Evolutionary conservation across 2,797 vertebrate genomes (phyloP).

Genomic region (Spizella passerina): DNA sequence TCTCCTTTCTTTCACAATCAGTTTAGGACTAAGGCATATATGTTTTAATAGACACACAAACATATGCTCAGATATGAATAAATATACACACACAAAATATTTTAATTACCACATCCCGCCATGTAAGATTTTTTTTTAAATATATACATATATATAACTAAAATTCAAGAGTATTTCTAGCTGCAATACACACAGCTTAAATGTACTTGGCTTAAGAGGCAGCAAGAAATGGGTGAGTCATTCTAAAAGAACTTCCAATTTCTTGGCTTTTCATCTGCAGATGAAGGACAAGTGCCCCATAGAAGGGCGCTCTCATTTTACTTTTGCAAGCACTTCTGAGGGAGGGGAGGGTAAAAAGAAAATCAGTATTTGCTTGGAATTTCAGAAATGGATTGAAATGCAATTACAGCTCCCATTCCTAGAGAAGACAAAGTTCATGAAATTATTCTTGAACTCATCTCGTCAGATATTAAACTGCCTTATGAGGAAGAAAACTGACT

Average conservation of each 20-base stretch:
- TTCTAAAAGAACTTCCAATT: background rate
- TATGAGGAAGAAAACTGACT: background rate
- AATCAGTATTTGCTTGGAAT: background rate
- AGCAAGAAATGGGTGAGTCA: background rate
- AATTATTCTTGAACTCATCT: background rate
- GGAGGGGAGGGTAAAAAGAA: background rate
- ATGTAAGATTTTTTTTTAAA: background rate
- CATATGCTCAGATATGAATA: background rate
- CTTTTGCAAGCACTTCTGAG: background rate
- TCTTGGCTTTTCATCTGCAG: background rate
- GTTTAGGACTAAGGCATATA: background rate
- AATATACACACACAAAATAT: background rate
- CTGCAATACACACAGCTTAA: background rate
- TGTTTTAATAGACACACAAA: background rate
- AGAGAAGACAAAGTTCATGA: background rate
- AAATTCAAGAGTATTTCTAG: background rate
- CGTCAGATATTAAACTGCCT: background rate
- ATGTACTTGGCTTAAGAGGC: background rate
- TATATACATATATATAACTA: background rate
- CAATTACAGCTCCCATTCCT: background rate
- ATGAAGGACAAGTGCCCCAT: background rate
- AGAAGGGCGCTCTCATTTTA: background rate
- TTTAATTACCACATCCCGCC: background rate
- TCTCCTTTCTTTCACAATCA: background rate
- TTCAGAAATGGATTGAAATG: background rate